Evolutionary conservation across 1,140 invertebrate species (phyloP).

Genomic region (Thalassaphorura encarpata): DNA sequence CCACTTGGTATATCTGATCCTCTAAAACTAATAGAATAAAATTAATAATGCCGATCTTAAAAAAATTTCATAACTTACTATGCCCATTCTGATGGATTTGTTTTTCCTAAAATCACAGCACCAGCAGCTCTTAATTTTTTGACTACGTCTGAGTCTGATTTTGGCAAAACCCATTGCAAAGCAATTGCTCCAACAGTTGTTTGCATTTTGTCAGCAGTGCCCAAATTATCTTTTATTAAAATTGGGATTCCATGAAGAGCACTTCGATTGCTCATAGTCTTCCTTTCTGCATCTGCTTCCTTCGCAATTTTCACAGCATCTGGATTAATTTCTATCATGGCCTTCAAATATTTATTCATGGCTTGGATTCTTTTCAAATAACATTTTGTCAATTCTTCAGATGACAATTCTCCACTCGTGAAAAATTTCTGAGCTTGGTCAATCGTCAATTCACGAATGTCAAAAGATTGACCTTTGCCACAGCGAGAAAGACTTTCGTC

Average conservation of each 20-base stretch:
- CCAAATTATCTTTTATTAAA: slow-evolving; percentile 13
- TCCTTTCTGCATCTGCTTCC: neutral
- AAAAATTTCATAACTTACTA: no score
- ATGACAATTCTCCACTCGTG: neutral
- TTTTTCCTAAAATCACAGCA: slow-evolving; percentile 8
- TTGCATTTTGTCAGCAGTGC: slow-evolving; percentile 4
- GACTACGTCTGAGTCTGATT: slow-evolving; percentile 3
- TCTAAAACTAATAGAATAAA: neutral
- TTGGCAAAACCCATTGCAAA: neutral
- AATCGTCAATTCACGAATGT: neutral
- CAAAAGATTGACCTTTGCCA: neutral
- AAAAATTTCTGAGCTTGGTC: neutral
- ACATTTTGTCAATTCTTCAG: neutral
- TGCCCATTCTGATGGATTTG: slow-evolving; percentile 7
- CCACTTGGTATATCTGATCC: slow-evolving; percentile 11
- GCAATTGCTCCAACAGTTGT: slow-evolving; percentile 11
- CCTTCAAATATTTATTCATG: neutral
- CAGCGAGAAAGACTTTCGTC: no score
- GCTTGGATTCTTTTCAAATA: neutral
- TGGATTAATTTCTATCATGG: neutral
- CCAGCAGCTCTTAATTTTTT: neutral
- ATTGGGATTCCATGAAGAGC: slow-evolving; percentile 13
- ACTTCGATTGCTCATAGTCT: neutral
- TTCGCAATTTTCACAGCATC: neutral
- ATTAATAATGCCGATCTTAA: neutral